Percentiles rank a stretch among this genome's conserved stretches.
Evolutionary conservation across 2,888 invertebrate species (phyloP).

Genomic region (Cyclophora albipunctata): DNA sequence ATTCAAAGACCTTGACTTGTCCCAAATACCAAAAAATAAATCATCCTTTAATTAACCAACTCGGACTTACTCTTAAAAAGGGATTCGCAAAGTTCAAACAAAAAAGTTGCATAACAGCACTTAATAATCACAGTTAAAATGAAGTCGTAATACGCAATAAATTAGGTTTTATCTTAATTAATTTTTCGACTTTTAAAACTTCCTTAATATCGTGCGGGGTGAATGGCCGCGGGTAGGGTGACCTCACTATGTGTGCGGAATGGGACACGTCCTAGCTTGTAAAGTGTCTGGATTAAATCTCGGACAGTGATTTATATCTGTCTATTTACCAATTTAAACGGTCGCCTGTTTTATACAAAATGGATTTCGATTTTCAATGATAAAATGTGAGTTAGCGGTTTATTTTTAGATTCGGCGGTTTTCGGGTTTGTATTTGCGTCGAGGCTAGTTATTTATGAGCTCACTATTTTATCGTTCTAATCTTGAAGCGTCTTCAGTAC

Average conservation of each 20-base stretch:
- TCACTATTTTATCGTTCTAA: too few relatives aligned
- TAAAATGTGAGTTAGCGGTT: not conserved
- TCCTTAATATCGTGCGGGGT: slow-evolving; percentile 11
- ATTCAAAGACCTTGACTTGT: too few relatives aligned
- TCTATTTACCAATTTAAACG: slow-evolving; percentile 11
- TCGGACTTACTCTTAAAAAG: not conserved
- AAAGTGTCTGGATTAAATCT: slow-evolving; percentile 26
- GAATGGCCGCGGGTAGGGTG: slow-evolving; percentile 19
- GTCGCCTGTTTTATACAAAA: slow-evolving; percentile 14
- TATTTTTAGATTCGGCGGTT: not conserved
- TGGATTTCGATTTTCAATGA: slow-evolving; percentile 3
- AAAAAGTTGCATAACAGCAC: too few relatives aligned
- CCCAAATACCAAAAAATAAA: not conserved
- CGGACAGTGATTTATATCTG: slow-evolving; percentile 28
- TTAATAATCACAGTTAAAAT: too few relatives aligned
- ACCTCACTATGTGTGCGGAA: slow-evolving; percentile 19
- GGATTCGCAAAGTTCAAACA: too few relatives aligned
- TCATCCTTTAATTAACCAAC: not conserved
- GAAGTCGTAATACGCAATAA: slow-evolving; percentile 1
- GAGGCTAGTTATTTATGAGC: too few relatives aligned
- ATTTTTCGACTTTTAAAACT: slow-evolving; percentile 11
- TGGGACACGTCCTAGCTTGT: slow-evolving; percentile 18
- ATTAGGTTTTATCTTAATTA: slow-evolving; percentile 19
- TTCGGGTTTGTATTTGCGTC: not conserved
- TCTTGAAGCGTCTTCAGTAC: too few relatives aligned